Evolutionary conservation across 2,113 vertebrate genomes (phyloP).

Genomic region (Strix aluco): DNA sequence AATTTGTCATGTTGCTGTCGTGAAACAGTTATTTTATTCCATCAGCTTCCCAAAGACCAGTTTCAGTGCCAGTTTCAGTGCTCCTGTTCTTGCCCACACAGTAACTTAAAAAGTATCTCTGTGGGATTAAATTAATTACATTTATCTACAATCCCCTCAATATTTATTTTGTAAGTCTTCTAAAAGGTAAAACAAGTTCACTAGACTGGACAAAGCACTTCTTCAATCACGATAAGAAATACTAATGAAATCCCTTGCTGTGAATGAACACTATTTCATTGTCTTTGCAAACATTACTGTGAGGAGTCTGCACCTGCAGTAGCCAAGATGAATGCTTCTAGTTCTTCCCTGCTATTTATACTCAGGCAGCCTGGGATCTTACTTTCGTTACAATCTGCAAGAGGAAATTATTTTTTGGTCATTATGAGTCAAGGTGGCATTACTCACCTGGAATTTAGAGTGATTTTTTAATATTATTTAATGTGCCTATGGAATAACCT

Average conservation of each 20-base stretch:
- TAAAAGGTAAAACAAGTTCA: background rate
- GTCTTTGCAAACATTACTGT: constrained; percentile 1
- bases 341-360: constrained; percentile 25
- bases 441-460: constrained; percentile 8
- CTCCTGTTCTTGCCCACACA: background rate
- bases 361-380: background rate
- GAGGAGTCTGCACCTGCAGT: background rate
- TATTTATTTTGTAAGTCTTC: background rate
- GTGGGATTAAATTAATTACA: background rate
- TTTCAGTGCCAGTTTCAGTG: background rate
- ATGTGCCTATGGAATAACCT: background rate
- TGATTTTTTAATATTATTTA: background rate
- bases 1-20: background rate
- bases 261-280: background rate
- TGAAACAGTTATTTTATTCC: background rate
- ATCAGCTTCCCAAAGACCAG: background rate
- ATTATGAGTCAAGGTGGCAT: constrained; percentile 3
- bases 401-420: background rate
- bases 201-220: background rate
- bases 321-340: constrained; percentile 2
- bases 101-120: constrained; percentile 13
- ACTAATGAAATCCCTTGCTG: constrained; percentile 10
- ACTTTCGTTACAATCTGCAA: background rate
- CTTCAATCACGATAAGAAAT: background rate
- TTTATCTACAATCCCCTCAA: background rate